Evolutionary conservation across 2,797 vertebrate genomes (phyloP).

Genomic region (Dendrocincla fuliginosa): DNA sequence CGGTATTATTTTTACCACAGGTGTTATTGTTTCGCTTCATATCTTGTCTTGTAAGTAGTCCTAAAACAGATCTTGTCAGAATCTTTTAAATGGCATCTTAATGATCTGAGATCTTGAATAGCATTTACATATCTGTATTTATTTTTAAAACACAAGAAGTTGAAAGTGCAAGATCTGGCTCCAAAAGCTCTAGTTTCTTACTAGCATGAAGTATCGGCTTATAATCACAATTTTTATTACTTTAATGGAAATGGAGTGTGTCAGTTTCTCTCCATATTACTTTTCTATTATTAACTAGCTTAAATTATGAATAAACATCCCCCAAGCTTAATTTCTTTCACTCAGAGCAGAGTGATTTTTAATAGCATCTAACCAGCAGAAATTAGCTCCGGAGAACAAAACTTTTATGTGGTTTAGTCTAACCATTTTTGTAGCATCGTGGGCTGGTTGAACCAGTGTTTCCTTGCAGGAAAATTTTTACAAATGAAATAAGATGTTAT

Average conservation of each 20-base stretch:
- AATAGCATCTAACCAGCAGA: neutral
- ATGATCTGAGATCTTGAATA: neutral
- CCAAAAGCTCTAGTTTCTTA: neutral
- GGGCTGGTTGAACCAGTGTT: neutral
- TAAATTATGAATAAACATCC: conserved; percentile 49
- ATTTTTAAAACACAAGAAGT: neutral
- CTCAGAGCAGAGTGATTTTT: conserved; percentile 1
- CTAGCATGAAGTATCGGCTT: neutral
- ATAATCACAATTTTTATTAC: conserved; percentile 23
- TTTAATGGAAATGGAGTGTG: neutral
- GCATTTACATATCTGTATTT: neutral
- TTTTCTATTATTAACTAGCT: conserved; percentile 14
- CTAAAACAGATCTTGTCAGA: neutral
- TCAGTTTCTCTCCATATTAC: neutral
- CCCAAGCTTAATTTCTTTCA: conserved; percentile 26
- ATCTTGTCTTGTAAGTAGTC: neutral
- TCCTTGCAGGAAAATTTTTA: neutral
- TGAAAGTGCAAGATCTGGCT: neutral
- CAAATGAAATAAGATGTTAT: neutral
- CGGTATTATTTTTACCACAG: neutral
- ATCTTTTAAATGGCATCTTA: neutral
- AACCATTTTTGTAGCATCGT: neutral
- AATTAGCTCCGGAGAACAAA: neutral
- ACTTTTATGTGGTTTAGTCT: neutral
- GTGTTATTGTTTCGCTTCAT: neutral